Conservation (phyloP, 2,113 vertebrate genomes). For the Tonatia bakeri region DNA sequence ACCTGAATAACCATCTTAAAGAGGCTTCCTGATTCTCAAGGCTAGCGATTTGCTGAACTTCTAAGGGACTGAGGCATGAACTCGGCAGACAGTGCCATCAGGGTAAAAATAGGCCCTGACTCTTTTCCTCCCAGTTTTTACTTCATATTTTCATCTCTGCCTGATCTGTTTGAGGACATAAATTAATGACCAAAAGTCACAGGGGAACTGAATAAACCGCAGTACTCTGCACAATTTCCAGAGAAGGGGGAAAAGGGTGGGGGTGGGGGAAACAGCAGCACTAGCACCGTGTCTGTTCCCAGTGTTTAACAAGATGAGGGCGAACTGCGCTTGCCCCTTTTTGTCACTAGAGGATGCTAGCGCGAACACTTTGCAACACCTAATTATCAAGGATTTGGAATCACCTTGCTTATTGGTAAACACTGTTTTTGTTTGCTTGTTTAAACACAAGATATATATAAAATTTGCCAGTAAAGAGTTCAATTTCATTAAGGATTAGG, state of each 20-base stretch:
- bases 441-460: not conserved
- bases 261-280: not conserved
- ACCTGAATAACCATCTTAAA: not conserved
- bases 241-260: not conserved
- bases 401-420: not conserved
- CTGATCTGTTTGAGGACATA: not conserved
- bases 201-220: not conserved
- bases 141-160: not conserved
- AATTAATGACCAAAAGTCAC: not conserved
- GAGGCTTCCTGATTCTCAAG: not conserved
- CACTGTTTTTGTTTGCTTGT: not conserved
- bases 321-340: not conserved
- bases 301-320: not conserved
- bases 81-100: not conserved
- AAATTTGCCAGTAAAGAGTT: not conserved
- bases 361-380: not conserved
- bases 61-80: not conserved
- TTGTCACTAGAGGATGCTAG: not conserved
- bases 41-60: not conserved
- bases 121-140: not conserved
- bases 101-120: not conserved
- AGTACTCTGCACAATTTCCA: not conserved
- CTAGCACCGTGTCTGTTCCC: not conserved
- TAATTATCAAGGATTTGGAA: not conserved
- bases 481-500: constrained; percentile 25